These are phyloP conservation scores for Kryptolebias ocellatus DNA, from an alignment of 2,797 vertebrate genomes.

Conservation along the genomic window DNA sequence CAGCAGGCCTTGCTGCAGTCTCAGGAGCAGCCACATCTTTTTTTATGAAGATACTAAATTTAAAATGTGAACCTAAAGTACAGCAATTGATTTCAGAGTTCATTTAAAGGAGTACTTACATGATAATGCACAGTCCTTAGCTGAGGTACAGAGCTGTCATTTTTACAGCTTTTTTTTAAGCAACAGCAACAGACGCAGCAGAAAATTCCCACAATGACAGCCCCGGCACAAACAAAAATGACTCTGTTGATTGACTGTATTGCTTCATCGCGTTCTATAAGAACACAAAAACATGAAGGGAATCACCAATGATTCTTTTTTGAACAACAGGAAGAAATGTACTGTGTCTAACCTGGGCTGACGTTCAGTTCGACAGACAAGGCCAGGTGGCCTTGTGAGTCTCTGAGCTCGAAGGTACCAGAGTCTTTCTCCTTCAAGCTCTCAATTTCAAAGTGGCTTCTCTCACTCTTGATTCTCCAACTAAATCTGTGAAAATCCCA, in stretches of 20 bases:
- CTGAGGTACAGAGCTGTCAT: neutral
- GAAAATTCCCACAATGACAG: accelerated
- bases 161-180: constrained; percentile 46
- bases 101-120: constrained; percentile 36
- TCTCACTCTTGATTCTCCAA: neutral
- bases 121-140: constrained; percentile 14
- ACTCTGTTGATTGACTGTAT: neutral
- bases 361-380: neutral
- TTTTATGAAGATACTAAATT: constrained; percentile 11
- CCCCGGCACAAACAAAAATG: neutral
- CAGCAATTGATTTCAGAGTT: neutral
- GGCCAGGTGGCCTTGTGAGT: constrained; percentile 22
- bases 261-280: neutral
- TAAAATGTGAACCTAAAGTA: neutral
- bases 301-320: constrained; percentile 1
- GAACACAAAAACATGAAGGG: neutral
- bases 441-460: neutral
- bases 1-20: neutral
- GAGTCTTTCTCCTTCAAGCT: neutral
- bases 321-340: neutral
- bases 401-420: constrained; percentile 39
- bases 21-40: constrained; percentile 2
- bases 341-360: neutral
- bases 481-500: accelerated
- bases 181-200: constrained; percentile 45